Evolutionary conservation across 2,113 vertebrate genomes (phyloP), one percentile per base, ranked within the genome.

Genomic region (Glareola pratincola): DNA sequence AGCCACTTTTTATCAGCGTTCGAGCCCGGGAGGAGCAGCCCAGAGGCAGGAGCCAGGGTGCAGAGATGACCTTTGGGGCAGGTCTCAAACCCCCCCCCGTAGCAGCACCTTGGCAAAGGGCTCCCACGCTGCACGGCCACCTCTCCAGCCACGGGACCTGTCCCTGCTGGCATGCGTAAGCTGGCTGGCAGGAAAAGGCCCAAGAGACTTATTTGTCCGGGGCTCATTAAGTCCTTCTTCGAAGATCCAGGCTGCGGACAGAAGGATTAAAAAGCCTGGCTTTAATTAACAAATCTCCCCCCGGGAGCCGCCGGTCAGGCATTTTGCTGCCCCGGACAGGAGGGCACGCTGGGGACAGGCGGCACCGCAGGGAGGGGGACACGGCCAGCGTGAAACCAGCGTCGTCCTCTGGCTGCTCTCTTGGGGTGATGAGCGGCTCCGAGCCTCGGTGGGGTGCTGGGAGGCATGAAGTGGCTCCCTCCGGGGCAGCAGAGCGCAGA

Each of bases 211-310:
- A 77, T 85, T 96, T 94, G 69, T 56, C 83, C 24, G 5, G 54
- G 88, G 86, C 80, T 96, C 36, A 19, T 85, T 95, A 97, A 87
- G 66, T 91, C 88, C 92, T 24, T 5, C 89, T 94, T 89, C 6
- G 1, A 74, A 86, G 86, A 93, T 77, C 41, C 80, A 68, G 77
- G 54, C 92, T 89, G 47, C 51, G 86, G 88, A 76, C 77, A 89
- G 91, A 50, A 76, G 90, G 96, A 97, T 97, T 97, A 94, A 76
- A 72, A 88, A 87, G 32, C 76, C 89, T 34, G 62, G 59, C 68
- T 94, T 97, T 96, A 97, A 97, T 96, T 96, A 96, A 97, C 83
- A 96, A 95, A 96, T 95, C 92, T 82, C 57, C 8, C 8, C 80
- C 85, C 3, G 1, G 34, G 88, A 88, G 57, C 85, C 0, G 6